Conservation (phyloP, 1,140 invertebrate genomes). For the Musca domestica region DNA sequence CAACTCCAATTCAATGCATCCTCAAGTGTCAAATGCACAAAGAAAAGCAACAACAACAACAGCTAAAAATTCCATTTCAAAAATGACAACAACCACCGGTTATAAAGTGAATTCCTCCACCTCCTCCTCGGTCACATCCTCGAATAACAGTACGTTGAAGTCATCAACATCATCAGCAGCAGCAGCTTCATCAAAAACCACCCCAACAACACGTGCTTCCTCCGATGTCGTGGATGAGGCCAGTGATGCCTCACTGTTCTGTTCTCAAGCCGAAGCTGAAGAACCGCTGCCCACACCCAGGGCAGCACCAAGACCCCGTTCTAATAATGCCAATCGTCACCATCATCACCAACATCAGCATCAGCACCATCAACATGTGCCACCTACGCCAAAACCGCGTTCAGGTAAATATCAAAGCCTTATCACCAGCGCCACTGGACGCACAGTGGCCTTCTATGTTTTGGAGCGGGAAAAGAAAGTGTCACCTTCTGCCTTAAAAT, state of each 20-base stretch:
- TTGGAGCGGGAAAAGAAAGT: too few species aligned
- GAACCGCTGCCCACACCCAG: slow-evolving; percentile 43
- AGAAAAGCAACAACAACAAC: slow-evolving; percentile 2
- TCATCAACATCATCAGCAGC: slow-evolving; percentile 16
- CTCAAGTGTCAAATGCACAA: slow-evolving; percentile 18
- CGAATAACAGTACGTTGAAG: slow-evolving; percentile 10
- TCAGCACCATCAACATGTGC: slow-evolving; percentile 30
- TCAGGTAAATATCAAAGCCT: slow-evolving; percentile 36
- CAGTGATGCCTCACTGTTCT: slow-evolving; percentile 47
- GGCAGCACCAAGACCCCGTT: slow-evolving; percentile 28
- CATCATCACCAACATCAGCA: slow-evolving; percentile 20
- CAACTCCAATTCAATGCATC: slow-evolving; percentile 1
- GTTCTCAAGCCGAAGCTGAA: slow-evolving; percentile 30
- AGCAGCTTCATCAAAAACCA: not conserved
- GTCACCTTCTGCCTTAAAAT: too few species aligned
- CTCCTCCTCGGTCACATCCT: not conserved
- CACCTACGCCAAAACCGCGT: slow-evolving; percentile 51
- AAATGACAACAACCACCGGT: slow-evolving; percentile 25
- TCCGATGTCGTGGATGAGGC: slow-evolving; percentile 42
- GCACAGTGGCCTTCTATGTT: too few species aligned
- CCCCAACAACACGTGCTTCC: slow-evolving; percentile 34
- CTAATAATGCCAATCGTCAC: not conserved
- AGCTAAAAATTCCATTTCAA: not conserved
- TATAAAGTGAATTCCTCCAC: slow-evolving; percentile 4
- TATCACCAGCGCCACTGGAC: not conserved